Evolutionary conservation across 1,140 invertebrate species (phyloP).

Genomic region (Dolichoris vasculosae): DNA sequence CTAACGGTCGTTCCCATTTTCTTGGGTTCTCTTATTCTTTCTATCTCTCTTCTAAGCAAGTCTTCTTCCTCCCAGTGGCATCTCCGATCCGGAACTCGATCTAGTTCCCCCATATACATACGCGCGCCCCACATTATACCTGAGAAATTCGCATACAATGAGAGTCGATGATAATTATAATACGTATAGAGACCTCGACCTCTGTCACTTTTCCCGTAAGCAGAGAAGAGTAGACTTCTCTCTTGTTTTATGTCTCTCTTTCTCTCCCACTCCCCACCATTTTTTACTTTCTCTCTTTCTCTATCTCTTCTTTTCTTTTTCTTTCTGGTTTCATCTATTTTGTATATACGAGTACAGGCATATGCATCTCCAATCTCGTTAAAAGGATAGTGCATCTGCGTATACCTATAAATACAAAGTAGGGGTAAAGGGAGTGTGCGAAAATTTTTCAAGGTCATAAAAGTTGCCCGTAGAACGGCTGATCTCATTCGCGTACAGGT

Average conservation of each 20-base stretch:
- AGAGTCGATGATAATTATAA: slow-evolving; percentile 42
- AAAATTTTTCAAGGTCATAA: slow-evolving; percentile 43
- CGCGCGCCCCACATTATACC: slow-evolving; percentile 29
- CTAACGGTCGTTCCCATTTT: slow-evolving; percentile 59
- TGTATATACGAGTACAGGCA: not conserved
- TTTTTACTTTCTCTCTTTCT: not conserved
- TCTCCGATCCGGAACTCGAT: slow-evolving; percentile 45
- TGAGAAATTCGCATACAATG: slow-evolving; percentile 44
- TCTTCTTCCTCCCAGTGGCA: slow-evolving; percentile 32
- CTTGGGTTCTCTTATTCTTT: slow-evolving; percentile 37
- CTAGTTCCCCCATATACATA: slow-evolving; percentile 19
- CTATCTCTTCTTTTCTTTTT: not conserved
- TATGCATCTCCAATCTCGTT: slow-evolving; percentile 16
- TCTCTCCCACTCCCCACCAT: not conserved
- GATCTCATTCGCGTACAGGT: slow-evolving; percentile 19
- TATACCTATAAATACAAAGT: not conserved
- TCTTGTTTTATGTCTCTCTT: no score
- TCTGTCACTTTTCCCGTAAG: slow-evolving; percentile 21
- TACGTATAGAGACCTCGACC: slow-evolving; percentile 20
- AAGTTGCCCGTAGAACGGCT: not conserved
- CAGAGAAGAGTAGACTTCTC: not conserved
- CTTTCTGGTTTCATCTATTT: slow-evolving; percentile 11
- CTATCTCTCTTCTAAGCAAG: slow-evolving; percentile 18
- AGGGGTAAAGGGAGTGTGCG: slow-evolving; percentile 32
- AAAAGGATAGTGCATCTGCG: not conserved